Base-by-base conservation (phyloP, 2,113 vertebrate genomes). In the Trichomycterus rosablanca region DNA sequence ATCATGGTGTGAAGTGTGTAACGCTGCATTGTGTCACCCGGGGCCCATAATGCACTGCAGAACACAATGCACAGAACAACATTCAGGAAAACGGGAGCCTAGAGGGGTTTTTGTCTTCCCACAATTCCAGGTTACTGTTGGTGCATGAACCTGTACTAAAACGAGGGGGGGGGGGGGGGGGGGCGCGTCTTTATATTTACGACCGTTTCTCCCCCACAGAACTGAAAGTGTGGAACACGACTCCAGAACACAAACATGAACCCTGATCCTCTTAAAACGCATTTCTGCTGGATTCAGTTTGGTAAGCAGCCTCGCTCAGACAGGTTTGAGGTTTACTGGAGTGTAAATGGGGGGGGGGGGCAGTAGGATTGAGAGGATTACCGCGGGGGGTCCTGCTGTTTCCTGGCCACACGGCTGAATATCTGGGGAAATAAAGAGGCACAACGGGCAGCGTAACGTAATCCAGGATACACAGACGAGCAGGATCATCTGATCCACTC, bases 1-100 rank as follows among this genome's bases (percentile, higher is more conserved):
- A 81, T 81, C 75, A 68, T 39, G 30, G 66, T 51, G 76, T 79
- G 78, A 67, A 67, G 26, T 72, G 81, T 45, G 57, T 74, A 53
- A 59, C 78, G 74, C 53, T 32, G 48, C 45, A 42, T 49, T 18
- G 44, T 24, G 63, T 55, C 49, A 72, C 62, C 56, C 69, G n/a
- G n/a, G n/a, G n/a, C n/a, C n/a, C n/a, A n/a, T n/a, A n/a, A n/a
- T n/a, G n/a, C n/a, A n/a, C n/a, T n/a, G n/a, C n/a, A n/a, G n/a
- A n/a, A n/a, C n/a, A n/a, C n/a, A n/a, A n/a, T n/a, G 42, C 37
- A n/a, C 42, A 45, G 42, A 19, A 64, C 26, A 26, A 37, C 12
- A 48, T 48, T 3, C 16, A 14, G 32, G 14, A 32, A 1, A 15
- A 57, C 11, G 42, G 22, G 32, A 37, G 42, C n/a, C 39, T 4